Evolutionary conservation across 2,888 invertebrate genomes (phyloP), one percentile per base, ranked within the genome.

Genomic region (Bombylius discolor): DNA sequence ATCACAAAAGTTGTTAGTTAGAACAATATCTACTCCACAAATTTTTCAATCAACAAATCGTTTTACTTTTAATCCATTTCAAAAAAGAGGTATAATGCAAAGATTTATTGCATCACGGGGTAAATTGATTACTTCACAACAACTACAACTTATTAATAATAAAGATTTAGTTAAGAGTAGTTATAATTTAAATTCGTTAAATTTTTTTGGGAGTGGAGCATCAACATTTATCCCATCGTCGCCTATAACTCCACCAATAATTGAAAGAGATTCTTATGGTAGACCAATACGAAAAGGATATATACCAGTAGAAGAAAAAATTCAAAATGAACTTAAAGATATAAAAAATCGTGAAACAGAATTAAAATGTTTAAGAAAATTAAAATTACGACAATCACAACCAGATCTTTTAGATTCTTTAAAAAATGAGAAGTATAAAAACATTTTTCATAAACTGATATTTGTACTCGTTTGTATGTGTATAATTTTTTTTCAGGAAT

Each of bases 301-400:
- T 70, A 82, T 89, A 5, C 87, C 91, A 0, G 89, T 92, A 4
- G 91, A 93, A 69, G 86, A 89, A 65, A 90, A 89, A 72, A 93
- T 94, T 64, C 87, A 89, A 67, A 84, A 84, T 60, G 94, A 94
- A 71, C 75, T 94, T 52, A 79, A 83, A 67, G 92, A 93, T 65
- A 86, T 92, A 81, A 86, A 88, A 66, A 81, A 82, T 61, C 78
- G 90, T 55, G 90, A 90, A 67, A 83, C 85, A 61, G 90, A 90
- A 67, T 75, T 90, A 48, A 87, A 87, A 79, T 77, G 79, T 62
- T 78, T 82, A 76, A 77, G 85, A 60, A 79, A 81, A 69, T 78
- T 79, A 64, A 74, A 71, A n/a, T 74, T 79, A 58, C 73, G 79
- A 57, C 78, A 80, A 36, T 82, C 81, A 54, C 85, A 86, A 59